phyloP scores from a whole-genome alignment of 2,888 invertebrate species.

The Eutolmus rufibarbis region DNA sequence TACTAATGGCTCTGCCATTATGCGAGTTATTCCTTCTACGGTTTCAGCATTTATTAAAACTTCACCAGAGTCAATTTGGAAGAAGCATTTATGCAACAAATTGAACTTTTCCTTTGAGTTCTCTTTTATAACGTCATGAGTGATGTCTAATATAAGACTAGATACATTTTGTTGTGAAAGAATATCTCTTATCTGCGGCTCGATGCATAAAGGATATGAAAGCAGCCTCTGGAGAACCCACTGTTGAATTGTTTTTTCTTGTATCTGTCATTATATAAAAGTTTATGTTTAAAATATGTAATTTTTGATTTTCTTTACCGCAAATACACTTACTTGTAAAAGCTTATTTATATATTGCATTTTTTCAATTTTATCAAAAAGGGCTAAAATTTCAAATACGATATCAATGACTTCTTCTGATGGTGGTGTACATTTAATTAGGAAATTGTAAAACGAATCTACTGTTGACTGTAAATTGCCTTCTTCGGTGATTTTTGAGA shows the following conservation, averaged over 20 bases:
- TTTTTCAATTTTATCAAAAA: conserved; percentile 66
- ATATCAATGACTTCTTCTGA: conserved; percentile 69
- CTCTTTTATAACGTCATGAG: conserved; percentile 54
- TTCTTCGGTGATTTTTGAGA: conserved; percentile 60
- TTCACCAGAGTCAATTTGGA: conserved; percentile 60
- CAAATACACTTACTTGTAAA: conserved; percentile 63
- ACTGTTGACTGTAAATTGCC: conserved; percentile 55
- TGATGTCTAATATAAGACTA: conserved; percentile 54
- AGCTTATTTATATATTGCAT: conserved; percentile 67
- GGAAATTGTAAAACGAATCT: conserved; percentile 55
- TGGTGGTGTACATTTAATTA: conserved; percentile 55
- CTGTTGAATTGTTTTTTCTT: conserved; percentile 54
- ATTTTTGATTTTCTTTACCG: conserved; percentile 46
- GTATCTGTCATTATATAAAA: conserved; percentile 50
- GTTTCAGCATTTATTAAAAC: conserved; percentile 57
- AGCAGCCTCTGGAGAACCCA: conserved; percentile 58
- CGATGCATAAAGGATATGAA: conserved; percentile 59
- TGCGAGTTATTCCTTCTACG: conserved; percentile 56
- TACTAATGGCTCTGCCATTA: conserved; percentile 54
- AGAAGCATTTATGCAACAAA: conserved; percentile 61
- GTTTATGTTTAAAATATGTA: not conserved
- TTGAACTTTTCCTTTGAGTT: conserved; percentile 57
- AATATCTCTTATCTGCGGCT: conserved; percentile 56
- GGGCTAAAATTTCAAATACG: conserved; percentile 68
- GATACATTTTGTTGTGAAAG: conserved; percentile 54